phyloP scores from a whole-genome alignment of 2,113 vertebrate genomes.

The Sylvilagus bachmani region DNA sequence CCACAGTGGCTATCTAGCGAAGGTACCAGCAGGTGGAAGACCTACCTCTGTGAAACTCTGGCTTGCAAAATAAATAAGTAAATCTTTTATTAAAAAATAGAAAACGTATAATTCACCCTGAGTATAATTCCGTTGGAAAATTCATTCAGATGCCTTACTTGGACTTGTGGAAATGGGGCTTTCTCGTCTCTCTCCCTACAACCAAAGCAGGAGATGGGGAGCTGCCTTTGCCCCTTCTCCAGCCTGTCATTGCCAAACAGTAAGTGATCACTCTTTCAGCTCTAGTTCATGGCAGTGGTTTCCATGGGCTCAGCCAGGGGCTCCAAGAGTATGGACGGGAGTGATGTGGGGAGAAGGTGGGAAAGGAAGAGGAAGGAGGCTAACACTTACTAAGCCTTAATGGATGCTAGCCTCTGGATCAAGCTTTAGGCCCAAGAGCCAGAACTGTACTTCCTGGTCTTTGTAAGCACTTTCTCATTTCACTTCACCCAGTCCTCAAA shows the following conservation, averaged over 20 bases:
- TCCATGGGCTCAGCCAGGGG: not conserved
- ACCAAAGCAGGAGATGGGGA: not conserved
- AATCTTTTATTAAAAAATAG: too few relatives aligned
- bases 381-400: constrained; percentile 19
- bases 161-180: not conserved
- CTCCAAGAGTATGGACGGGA: not conserved
- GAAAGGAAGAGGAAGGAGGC: not conserved
- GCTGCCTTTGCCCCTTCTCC: not conserved
- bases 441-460: not conserved
- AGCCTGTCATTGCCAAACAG: not conserved
- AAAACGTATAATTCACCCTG: not conserved
- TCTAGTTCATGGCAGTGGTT: not conserved
- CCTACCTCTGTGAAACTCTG: too few relatives aligned
- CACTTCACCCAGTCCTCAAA: not conserved
- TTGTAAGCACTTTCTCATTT: not conserved
- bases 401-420: not conserved
- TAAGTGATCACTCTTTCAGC: too few relatives aligned
- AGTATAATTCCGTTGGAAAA: not conserved
- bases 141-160: not conserved
- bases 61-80: too few relatives aligned
- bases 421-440: not conserved
- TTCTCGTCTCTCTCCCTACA: not conserved
- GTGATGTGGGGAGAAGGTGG: not conserved
- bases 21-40: too few relatives aligned
- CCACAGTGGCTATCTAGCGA: too few relatives aligned